Evolutionary conservation across 1,140 invertebrate genomes (phyloP).

Genomic region (Drosophila burlai): DNA sequence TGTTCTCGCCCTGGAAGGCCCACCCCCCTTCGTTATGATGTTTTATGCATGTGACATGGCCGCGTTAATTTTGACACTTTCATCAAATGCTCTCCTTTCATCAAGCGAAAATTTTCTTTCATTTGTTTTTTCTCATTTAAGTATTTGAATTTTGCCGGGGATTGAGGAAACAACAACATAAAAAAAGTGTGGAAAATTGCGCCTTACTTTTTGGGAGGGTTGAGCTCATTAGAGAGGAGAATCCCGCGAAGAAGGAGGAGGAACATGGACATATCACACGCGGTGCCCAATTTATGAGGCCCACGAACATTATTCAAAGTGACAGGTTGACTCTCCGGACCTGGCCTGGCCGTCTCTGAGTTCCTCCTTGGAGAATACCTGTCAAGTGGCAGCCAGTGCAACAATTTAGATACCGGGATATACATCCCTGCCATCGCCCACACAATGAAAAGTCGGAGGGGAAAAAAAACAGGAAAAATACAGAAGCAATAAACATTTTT

Average conservation of each 20-base stretch:
- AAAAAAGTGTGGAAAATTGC: slow-evolving; percentile 61
- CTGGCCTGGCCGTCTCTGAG: background rate
- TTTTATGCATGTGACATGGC: slow-evolving; percentile 55
- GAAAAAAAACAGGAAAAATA: slow-evolving; percentile 59
- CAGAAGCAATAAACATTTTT: slow-evolving; percentile 80
- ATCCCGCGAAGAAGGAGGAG: slow-evolving; percentile 21
- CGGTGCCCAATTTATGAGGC: slow-evolving; percentile 67
- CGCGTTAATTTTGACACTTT: slow-evolving; percentile 60
- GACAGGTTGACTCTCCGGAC: slow-evolving; percentile 42
- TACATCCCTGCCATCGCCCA: slow-evolving; percentile 11
- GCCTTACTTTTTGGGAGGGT: slow-evolving; percentile 21
- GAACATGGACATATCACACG: slow-evolving; percentile 50
- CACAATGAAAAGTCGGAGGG: slow-evolving; percentile 17
- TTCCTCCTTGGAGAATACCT: slow-evolving; percentile 59
- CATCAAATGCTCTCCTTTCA: slow-evolving; percentile 63
- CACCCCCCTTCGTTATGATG: slow-evolving; percentile 23
- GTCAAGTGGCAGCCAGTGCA: slow-evolving; percentile 58
- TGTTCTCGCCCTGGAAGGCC: background rate
- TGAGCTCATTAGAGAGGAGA: slow-evolving; percentile 58
- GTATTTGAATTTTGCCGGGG: background rate
- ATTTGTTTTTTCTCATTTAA: slow-evolving; percentile 19
- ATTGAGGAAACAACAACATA: background rate
- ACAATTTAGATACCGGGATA: slow-evolving; percentile 48
- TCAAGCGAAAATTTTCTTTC: slow-evolving; percentile 17
- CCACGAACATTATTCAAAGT: slow-evolving; percentile 73